Percentiles rank a stretch among this genome's conserved stretches.
phyloP scores from a whole-genome alignment of 2,888 invertebrate species.

The Andrena bucephala region DNA sequence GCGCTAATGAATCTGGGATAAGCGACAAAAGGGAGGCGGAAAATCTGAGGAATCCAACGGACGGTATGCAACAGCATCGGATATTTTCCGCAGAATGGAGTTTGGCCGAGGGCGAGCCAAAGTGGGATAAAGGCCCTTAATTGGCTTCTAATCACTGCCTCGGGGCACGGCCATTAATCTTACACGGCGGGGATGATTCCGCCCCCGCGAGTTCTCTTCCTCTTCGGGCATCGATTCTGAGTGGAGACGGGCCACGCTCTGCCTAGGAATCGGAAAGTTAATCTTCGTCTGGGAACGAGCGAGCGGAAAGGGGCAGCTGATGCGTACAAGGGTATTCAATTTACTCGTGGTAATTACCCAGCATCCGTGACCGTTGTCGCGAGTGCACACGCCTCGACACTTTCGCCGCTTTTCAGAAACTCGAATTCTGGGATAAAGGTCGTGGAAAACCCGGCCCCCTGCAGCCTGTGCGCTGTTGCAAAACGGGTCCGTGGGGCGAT shows the following conservation, averaged over 20 bases:
- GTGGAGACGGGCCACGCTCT: conserved; percentile 46
- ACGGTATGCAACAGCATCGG: conserved; percentile 22
- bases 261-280: conserved; percentile 61
- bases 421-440: background rate
- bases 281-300: conserved; percentile 47
- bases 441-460: background rate
- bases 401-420: background rate
- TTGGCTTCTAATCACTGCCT: conserved; percentile 71
- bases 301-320: background rate
- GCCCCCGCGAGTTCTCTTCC: conserved; percentile 39
- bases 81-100: conserved; percentile 42
- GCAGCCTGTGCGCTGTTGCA: background rate
- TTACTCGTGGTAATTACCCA: conserved; percentile 33
- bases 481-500: background rate
- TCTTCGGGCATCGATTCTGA: conserved; percentile 35
- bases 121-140: conserved; percentile 62
- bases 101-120: background rate
- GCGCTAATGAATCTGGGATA: background rate
- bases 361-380: background rate
- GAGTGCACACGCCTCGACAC: background rate
- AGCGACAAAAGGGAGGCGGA: background rate
- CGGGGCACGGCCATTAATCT: conserved; percentile 64
- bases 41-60: background rate
- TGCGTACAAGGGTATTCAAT: conserved; percentile 51
- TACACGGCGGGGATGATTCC: conserved; percentile 40